Evolutionary conservation across 1,140 invertebrate genomes (phyloP), one percentile per base, ranked within the genome.

Genomic region (Formica exsecta): DNA sequence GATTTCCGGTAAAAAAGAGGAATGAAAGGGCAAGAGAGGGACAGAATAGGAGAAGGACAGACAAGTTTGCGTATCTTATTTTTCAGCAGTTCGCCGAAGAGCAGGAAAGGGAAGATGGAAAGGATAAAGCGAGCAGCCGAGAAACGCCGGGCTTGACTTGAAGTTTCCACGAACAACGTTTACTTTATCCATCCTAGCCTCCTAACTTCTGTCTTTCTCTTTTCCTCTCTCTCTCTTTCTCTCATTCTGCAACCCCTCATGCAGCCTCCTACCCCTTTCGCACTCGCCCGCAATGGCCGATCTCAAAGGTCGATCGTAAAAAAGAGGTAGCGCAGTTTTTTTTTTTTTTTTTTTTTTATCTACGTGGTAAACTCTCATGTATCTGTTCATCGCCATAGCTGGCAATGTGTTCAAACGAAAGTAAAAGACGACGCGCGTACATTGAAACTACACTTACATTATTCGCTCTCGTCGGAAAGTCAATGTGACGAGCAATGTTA

Each of bases 1-100:
- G 54, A 83, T 73, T 81, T 71, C 36, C 79, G 51, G 38, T 8
- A 5, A 19, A 48, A 59, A 81, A 75, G 36, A 62, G 48, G 19
- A 59, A 13, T 8, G n/a, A 11, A 0, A 66, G 62, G 41, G 29
- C 5, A 25, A 32, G 8, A n/a, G 62, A 48, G 19, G 19, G 44
- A 32, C 59, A 16, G 25, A 62, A 59, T 22, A 80, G 38, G 19
- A 44, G 11, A 70, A 38, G 65, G 64, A 79, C 51, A 85, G 74
- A 70, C 79, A 62, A 83, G 79, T 83, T 83, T 83, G 79, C 79
- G 79, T 83, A 83, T 83, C 79, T 83, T 83, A 83, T 83, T 83
- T 83, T 83, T 83, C 79, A 83, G 79, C 57, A 83, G 79, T 74
- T 83, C 77, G 51, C 54, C 68, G 79, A 74, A 59, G 54, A 83